Conservation (phyloP, 2,797 vertebrate genomes). For the Hoplostethus mediterraneus region DNA sequence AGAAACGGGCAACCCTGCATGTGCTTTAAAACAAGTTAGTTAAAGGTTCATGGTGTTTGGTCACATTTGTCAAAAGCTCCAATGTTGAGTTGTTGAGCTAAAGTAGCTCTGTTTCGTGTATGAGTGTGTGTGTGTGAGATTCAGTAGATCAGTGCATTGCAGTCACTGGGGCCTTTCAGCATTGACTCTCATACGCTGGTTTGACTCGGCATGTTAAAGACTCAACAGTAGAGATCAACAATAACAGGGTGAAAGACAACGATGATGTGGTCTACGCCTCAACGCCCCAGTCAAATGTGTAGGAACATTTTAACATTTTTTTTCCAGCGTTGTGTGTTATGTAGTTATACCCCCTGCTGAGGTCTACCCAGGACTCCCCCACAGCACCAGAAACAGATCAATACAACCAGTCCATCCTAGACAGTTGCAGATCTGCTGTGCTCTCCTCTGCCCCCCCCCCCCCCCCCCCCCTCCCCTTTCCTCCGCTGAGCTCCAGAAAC, state of each 20-base stretch:
- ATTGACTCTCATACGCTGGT: conserved; percentile 6
- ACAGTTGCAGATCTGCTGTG: not conserved
- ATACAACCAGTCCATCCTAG: conserved; percentile 4
- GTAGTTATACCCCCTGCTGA: too few relatives aligned
- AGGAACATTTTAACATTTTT: too few relatives aligned
- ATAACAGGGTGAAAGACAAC: not conserved
- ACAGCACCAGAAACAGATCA: conserved; percentile 3
- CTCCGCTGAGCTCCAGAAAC: conserved; percentile 37
- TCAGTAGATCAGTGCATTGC: not conserved
- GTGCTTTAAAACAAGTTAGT: too few relatives aligned
- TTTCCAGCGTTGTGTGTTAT: too few relatives aligned
- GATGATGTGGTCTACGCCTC: too few relatives aligned
- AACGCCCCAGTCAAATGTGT: too few relatives aligned
- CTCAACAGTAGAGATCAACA: conserved; percentile 10
- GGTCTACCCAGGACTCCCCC: too few relatives aligned
- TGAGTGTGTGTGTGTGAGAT: not conserved
- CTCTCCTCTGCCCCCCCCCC: not conserved
- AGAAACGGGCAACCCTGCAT: too few relatives aligned
- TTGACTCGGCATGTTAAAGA: conserved; percentile 9
- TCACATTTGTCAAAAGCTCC: too few relatives aligned
- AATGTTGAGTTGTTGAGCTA: too few relatives aligned
- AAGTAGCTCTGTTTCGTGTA: not conserved
- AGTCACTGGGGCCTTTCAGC: not conserved
- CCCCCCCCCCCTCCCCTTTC: not conserved
- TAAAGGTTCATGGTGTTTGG: too few relatives aligned